Conservation (phyloP, 1,140 invertebrate genomes). For the Apolygus lucorum region DNA sequence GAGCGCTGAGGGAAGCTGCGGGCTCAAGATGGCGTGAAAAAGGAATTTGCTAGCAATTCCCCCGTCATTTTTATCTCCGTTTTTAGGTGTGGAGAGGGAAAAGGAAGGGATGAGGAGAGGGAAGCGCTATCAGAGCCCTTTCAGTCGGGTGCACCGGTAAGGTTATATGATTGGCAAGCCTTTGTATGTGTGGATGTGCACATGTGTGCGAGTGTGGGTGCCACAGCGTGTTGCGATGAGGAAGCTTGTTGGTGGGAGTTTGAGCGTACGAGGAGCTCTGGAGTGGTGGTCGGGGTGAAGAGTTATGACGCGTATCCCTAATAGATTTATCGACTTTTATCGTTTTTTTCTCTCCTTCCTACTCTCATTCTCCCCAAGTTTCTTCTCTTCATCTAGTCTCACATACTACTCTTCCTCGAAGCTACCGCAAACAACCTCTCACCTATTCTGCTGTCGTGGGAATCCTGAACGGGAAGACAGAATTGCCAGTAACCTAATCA, state of each 20-base stretch:
- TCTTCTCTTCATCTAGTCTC: not conserved
- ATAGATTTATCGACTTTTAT: constrained; percentile 15
- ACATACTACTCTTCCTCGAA: too few species aligned
- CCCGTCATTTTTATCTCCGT: constrained; percentile 14
- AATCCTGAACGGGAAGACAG: too few species aligned
- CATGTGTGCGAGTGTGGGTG: not conserved
- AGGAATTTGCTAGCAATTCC: constrained; percentile 16
- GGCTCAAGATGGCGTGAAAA: constrained; percentile 14
- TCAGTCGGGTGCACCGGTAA: constrained; percentile 12
- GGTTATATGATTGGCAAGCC: constrained; percentile 12
- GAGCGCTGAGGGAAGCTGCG: not conserved
- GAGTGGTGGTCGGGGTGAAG: not conserved
- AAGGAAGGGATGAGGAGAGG: not conserved
- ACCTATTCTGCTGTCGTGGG: too few species aligned
- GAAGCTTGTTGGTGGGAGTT: not conserved
- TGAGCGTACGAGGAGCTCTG: not conserved
- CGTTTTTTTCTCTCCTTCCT: not conserved
- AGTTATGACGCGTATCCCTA: constrained; percentile 13
- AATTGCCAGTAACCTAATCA: too few species aligned
- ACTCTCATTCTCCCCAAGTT: not conserved
- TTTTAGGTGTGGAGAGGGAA: not conserved
- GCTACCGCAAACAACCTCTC: too few species aligned
- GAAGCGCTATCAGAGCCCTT: not conserved
- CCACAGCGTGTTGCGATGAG: not conserved
- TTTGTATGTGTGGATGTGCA: not conserved